phyloP scores from a whole-genome alignment of 2,888 invertebrate genomes.

The Cacoxenus indagator region DNA sequence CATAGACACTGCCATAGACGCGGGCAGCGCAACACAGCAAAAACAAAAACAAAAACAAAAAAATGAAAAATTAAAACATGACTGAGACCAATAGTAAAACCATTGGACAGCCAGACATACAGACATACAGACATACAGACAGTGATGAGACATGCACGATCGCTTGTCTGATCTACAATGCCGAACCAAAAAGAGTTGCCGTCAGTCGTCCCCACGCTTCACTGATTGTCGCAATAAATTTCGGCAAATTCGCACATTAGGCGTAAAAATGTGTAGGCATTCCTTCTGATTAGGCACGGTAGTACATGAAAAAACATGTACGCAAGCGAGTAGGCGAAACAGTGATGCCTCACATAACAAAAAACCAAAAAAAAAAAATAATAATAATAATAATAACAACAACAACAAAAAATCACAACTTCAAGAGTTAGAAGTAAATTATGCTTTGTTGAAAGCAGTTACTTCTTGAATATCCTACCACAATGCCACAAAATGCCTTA shows the following conservation, averaged over 20 bases:
- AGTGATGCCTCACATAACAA: not conserved
- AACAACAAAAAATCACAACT: too few species aligned
- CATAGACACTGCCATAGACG: not conserved
- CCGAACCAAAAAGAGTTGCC: not conserved
- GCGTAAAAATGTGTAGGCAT: slow-evolving; percentile 40
- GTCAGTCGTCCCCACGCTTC: slow-evolving; percentile 29
- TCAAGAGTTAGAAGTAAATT: too few species aligned
- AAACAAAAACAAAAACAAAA: not conserved
- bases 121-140: not conserved
- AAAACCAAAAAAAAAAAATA: not conserved
- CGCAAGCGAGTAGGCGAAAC: not conserved
- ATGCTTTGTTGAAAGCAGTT: too few species aligned
- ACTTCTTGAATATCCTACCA: too few species aligned
- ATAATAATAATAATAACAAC: too few species aligned
- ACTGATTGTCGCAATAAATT: slow-evolving; percentile 59
- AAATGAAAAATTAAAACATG: too few species aligned
- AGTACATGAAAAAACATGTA: not conserved
- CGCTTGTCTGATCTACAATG: slow-evolving; percentile 3
- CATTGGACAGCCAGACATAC: not conserved
- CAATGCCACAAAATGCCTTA: too few species aligned
- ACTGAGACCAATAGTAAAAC: too few species aligned
- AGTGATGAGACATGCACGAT: slow-evolving; percentile 8
- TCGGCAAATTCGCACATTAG: slow-evolving; percentile 59
- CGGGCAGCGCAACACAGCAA: not conserved
- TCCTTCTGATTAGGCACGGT: not conserved